Evolutionary conservation across 2,113 vertebrate genomes (phyloP).

Genomic region (Gadus macrocephalus): DNA sequence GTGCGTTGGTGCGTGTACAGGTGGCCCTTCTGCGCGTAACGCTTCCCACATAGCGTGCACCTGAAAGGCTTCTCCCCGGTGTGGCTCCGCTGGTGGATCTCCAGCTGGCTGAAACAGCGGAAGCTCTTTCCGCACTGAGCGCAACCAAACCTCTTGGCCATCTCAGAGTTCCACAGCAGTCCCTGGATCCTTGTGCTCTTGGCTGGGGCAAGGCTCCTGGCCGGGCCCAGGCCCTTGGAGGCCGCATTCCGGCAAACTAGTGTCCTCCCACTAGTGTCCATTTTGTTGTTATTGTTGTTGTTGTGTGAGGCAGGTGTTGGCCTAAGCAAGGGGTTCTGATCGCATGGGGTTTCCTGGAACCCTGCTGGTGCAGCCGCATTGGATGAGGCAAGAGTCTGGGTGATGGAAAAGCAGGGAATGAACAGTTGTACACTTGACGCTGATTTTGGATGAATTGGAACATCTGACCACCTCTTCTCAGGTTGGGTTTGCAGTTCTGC

Average conservation of each 20-base stretch:
- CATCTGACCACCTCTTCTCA: slow-evolving; percentile 26
- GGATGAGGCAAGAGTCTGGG: slow-evolving; percentile 23
- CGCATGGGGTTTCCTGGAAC: slow-evolving; percentile 19
- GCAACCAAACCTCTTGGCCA: slow-evolving; percentile 65
- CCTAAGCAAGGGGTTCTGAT: neutral
- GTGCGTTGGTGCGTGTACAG: slow-evolving; percentile 76
- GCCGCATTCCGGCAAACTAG: slow-evolving; percentile 25
- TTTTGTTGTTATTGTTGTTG: no score
- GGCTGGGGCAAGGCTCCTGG: slow-evolving; percentile 28
- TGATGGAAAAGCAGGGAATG: slow-evolving; percentile 28
- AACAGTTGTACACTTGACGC: slow-evolving; percentile 32
- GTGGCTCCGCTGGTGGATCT: slow-evolving; percentile 75
- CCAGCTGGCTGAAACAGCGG: slow-evolving; percentile 73
- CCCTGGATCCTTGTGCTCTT: slow-evolving; percentile 53
- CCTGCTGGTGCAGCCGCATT: neutral
- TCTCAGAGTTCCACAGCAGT: slow-evolving; percentile 39
- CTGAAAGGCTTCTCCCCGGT: slow-evolving; percentile 73
- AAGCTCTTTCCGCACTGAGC: slow-evolving; percentile 70
- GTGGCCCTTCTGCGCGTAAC: slow-evolving; percentile 72
- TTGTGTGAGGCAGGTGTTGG: neutral
- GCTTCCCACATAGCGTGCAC: slow-evolving; percentile 70
- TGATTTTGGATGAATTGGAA: slow-evolving; percentile 29
- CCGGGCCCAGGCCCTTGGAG: slow-evolving; percentile 31
- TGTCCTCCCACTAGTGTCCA: slow-evolving; percentile 31
- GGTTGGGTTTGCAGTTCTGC: slow-evolving; percentile 18